Evolutionary conservation across 2,113 vertebrate genomes (phyloP), one percentile per base, ranked within the genome.

Genomic region (Ornithorhynchus anatinus): DNA sequence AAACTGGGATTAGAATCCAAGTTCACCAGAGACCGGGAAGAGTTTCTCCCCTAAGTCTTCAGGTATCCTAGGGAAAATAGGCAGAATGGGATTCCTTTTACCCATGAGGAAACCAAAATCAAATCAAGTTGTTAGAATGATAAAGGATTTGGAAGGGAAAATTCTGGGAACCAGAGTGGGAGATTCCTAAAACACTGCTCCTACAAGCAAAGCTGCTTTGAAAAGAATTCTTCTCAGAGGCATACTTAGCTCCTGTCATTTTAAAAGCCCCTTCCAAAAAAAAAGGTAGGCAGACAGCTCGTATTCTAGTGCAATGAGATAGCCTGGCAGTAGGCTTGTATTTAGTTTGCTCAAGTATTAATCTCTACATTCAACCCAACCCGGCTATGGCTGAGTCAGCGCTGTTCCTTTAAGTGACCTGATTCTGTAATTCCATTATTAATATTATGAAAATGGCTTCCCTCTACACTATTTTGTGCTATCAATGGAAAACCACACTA

Each of bases 391-490:
- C 90, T 88, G 92, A 94, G 86, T 94, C 94, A 94, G 93, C 93
- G 43, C 38, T 65, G 48, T 81, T 92, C 88, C 88, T 92, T 88
- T 90, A 90, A 92, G 86, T 89, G 93, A 92, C 94, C 94, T 90
- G 90, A 88, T 92, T 94, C 90, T 93, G 88, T 92, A 94, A 91
- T 92, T 84, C 84, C 82, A 86, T 94, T 94, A 93, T 93, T 93
- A 93, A 93, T 91, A 91, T 91, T 86, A 91, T 72, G 76, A 88
- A 94, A 94, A 94, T 89, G 25, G 89, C 89, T 92, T 92, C 90
- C 86, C 84, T 90, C 85, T 76, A 76, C 80, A 80, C 87, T 82
- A 76, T 87, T 91, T 85, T 79, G 73, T 84, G 80, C 89, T 92
- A 88, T 90, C 91, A 84, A 72, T 88, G 85, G 86, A 84, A 92